Evolutionary conservation across 1,140 invertebrate species (phyloP).

Genomic region (Mylabris phalerata): DNA sequence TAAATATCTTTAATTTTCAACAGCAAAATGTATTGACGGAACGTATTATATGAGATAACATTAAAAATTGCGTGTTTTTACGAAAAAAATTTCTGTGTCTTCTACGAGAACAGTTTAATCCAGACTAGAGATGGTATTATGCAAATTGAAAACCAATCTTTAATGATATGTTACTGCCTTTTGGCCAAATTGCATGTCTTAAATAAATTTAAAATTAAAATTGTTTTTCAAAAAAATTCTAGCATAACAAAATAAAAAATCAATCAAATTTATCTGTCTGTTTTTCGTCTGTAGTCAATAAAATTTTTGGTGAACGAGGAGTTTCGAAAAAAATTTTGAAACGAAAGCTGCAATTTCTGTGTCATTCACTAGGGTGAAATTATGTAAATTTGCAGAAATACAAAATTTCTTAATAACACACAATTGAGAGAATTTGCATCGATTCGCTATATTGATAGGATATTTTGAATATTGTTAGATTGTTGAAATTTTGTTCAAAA

Average conservation of each 20-base stretch:
- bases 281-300: neutral
- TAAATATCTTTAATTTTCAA: slow-evolving; percentile 6
- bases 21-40: neutral
- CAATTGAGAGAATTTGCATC: too few species aligned
- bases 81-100: slow-evolving; percentile 7
- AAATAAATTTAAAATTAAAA: neutral
- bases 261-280: too few species aligned
- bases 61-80: slow-evolving; percentile 7
- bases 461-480: too few species aligned
- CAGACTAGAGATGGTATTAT: slow-evolving; percentile 14
- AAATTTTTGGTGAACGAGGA: neutral
- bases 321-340: neutral
- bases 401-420: too few species aligned
- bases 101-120: slow-evolving; percentile 11
- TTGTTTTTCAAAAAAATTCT: too few species aligned
- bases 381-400: too few species aligned
- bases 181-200: slow-evolving; percentile 6
- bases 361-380: too few species aligned
- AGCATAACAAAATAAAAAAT: too few species aligned
- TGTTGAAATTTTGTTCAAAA: too few species aligned
- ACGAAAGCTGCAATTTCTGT: too few species aligned
- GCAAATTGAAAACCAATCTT: slow-evolving; percentile 15
- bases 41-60: neutral
- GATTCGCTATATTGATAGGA: too few species aligned
- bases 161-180: slow-evolving; percentile 8